Evolutionary conservation across 2,113 vertebrate species (phyloP).

Genomic region (Spermophilus dauricus): DNA sequence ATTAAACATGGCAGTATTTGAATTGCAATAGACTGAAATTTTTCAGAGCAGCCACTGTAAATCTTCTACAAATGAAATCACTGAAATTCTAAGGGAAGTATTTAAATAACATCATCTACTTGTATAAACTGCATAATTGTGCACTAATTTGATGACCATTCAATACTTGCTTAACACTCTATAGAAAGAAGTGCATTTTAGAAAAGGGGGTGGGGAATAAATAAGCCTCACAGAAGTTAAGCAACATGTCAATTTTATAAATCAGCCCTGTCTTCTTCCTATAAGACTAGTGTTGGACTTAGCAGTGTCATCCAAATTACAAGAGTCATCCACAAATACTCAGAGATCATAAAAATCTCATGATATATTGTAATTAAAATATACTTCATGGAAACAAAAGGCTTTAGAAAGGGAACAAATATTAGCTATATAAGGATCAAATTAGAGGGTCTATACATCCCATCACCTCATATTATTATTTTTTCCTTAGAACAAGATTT

Average conservation of each 20-base stretch:
- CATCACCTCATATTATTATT: not conserved
- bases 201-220: not conserved
- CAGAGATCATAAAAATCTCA: not conserved
- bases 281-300: not conserved
- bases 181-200: not conserved
- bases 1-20: not conserved
- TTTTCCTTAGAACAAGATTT: conserved; percentile 20
- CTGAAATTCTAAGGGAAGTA: not conserved
- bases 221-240: not conserved
- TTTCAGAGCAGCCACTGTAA: not conserved
- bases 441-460: not conserved
- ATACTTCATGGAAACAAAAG: not conserved
- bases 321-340: not conserved
- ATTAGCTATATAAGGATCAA: not conserved
- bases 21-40: not conserved
- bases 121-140: not conserved
- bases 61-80: conserved; percentile 50
- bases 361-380: not conserved
- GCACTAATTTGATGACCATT: conserved; percentile 2
- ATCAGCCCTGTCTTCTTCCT: not conserved
- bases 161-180: not conserved
- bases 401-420: not conserved
- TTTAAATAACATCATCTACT: conserved; percentile 19
- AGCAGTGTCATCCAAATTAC: not conserved
- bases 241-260: not conserved